These are phyloP conservation scores for Noctua janthe DNA, from an alignment of 2,888 invertebrate species.

Conservation along the genomic window DNA sequence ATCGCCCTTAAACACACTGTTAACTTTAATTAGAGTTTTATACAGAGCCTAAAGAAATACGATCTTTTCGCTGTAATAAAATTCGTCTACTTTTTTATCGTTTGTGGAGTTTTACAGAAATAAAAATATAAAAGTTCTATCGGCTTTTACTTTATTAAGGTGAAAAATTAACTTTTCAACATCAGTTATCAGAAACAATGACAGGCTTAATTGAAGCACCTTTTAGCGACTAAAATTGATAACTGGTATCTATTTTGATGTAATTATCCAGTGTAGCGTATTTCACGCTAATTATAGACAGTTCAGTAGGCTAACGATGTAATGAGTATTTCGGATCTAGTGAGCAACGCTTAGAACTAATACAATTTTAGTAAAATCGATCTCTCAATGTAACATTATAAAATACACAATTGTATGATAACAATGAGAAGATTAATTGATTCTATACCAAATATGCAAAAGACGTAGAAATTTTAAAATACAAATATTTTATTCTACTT, in stretches of 20 bases:
- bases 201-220: slow-evolving; percentile 29
- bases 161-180: slow-evolving; percentile 6
- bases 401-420: slow-evolving; percentile 9
- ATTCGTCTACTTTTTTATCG: slow-evolving; percentile 12
- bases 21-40: slow-evolving; percentile 29
- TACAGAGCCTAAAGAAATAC: slow-evolving; percentile 6
- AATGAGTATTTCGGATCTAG: slow-evolving; percentile 70
- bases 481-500: slow-evolving; percentile 11
- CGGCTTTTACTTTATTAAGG: not conserved
- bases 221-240: slow-evolving; percentile 68
- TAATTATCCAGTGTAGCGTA: slow-evolving; percentile 75
- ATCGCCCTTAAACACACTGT: slow-evolving; percentile 33
- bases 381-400: slow-evolving; percentile 26
- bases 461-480: slow-evolving; percentile 13
- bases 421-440: slow-evolving; percentile 6
- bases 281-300: slow-evolving; percentile 78
- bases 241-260: slow-evolving; percentile 70
- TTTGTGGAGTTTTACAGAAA: slow-evolving; percentile 6
- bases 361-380: slow-evolving; percentile 8
- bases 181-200: slow-evolving; percentile 25
- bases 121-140: not conserved
- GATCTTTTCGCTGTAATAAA: slow-evolving; percentile 30
- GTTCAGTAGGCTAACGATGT: slow-evolving; percentile 74
- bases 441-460: slow-evolving; percentile 46
- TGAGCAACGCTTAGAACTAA: slow-evolving; percentile 45